Percentiles rank a stretch among this genome's conserved stretches.
Conservation (phyloP, 2,113 vertebrate genomes). For the Gyps fulvus region DNA sequence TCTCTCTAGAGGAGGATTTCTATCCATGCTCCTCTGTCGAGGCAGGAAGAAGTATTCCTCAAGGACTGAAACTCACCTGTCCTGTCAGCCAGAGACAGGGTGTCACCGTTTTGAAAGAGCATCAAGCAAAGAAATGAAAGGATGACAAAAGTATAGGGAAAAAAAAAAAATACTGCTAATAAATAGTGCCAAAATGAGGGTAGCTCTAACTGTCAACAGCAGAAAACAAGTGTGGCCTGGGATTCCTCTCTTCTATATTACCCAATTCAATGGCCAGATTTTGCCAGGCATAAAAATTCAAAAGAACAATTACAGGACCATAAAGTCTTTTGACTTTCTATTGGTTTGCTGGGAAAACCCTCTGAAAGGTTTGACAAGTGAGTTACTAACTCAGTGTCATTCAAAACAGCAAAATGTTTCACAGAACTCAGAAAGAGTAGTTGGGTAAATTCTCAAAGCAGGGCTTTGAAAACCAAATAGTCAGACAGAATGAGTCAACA, state of each 20-base stretch:
- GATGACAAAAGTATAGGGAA: not conserved
- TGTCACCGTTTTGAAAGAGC: not conserved
- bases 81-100: slow-evolving; percentile 24
- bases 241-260: not conserved
- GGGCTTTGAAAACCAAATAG: not conserved
- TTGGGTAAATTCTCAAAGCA: not conserved
- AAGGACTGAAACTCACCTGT: slow-evolving; percentile 34
- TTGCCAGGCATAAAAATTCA: not conserved
- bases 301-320: not conserved
- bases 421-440: not conserved
- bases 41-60: slow-evolving; percentile 15
- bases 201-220: not conserved
- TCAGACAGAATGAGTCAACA: not conserved
- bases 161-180: not conserved
- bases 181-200: not conserved
- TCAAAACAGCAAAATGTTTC: not conserved
- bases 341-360: not conserved
- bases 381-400: not conserved
- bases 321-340: not conserved
- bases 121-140: not conserved
- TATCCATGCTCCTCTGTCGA: not conserved
- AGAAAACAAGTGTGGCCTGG: not conserved
- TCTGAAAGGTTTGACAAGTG: not conserved
- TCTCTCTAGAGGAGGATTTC: not conserved
- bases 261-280: not conserved